phyloP scores from a whole-genome alignment of 2,113 vertebrate species.

The Cyprinodon variegatus region DNA sequence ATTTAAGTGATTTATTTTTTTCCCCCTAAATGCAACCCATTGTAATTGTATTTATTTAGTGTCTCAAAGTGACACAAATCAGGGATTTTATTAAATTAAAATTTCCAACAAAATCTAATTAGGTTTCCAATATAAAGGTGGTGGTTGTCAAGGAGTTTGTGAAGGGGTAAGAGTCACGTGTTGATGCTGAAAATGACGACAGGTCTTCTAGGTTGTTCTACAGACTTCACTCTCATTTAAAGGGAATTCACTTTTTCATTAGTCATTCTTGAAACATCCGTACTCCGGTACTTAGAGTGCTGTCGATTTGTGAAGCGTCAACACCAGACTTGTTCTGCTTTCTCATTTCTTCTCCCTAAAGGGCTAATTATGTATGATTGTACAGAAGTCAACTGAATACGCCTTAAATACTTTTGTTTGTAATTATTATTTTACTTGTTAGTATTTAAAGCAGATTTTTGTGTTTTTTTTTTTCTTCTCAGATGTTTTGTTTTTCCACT shows the following conservation, averaged over 20 bases:
- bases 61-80: conserved; percentile 55
- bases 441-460: conserved; percentile 64
- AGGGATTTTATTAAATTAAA: conserved; percentile 44
- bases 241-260: not conserved
- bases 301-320: conserved; percentile 62
- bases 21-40: not conserved
- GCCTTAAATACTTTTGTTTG: conserved; percentile 71
- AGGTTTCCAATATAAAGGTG: conserved; percentile 46
- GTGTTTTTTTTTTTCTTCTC: conserved; percentile 23
- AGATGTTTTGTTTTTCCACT: conserved; percentile 45
- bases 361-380: conserved; percentile 81
- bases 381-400: conserved; percentile 66
- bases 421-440: conserved; percentile 61
- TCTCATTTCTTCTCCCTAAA: conserved; percentile 82
- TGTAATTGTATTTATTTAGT: conserved; percentile 46
- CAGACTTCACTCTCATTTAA: not conserved
- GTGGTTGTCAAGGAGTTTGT: conserved; percentile 33
- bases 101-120: conserved; percentile 54
- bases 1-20: no score
- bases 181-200: conserved; percentile 59
- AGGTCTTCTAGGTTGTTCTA: conserved; percentile 9
- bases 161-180: conserved; percentile 37
- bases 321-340: conserved; percentile 66
- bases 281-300: conserved; percentile 14
- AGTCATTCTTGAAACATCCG: not conserved